Base-by-base conservation (phyloP, 2,797 vertebrate species). In the Falco novaeseelandiae region DNA sequence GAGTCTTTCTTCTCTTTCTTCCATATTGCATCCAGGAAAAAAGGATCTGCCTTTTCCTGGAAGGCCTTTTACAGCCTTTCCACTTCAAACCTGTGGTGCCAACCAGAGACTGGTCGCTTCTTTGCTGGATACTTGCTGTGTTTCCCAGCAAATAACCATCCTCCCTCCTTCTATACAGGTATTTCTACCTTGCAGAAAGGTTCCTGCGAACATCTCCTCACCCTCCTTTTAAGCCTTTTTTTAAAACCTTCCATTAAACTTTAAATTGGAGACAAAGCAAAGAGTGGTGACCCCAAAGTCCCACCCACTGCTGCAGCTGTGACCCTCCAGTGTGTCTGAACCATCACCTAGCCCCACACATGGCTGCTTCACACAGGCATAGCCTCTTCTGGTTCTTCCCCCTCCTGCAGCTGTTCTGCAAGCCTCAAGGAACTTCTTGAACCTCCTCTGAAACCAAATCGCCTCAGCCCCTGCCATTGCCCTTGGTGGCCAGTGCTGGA, bases 321-420 rank as follows among this genome's bases (percentile, higher is more conserved):
- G 79, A 69, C 59, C 26, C 46, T 85, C 23, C 40, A 22, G 62
- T 0, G 2, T 30, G 26, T 66, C 32, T 73, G 71, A 85, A 26
- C 7, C 6, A 4, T 20, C 29, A 30, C 42, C 44, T 42, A 36
- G 7, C 20, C 20, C 46, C 38, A 16, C 11, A 22, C 23, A 4
- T 21, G n/a, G 19, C n/a, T 89, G 70, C 22, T 61, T 70, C 2
- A 2, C 32, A 46, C n/a, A 54, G 49, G 10, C 23, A 22, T 25
- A 58, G 42, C 5, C 32, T 6, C 0, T 54, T 66, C 65, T 0
- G 0, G 1, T 9, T 62, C 61, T 69, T 17, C 16, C 16, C 49
- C 11, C 8, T 66, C 49, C 51, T 4, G 1, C 59, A 83, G 32
- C 29, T 44, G 14, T 55, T 72, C 59, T 66, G 63, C 32, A 14